Percentiles rank a stretch among this genome's conserved stretches.
Conservation (phyloP, 2,888 invertebrate genomes). For the Phragmatobia fuliginosa region DNA sequence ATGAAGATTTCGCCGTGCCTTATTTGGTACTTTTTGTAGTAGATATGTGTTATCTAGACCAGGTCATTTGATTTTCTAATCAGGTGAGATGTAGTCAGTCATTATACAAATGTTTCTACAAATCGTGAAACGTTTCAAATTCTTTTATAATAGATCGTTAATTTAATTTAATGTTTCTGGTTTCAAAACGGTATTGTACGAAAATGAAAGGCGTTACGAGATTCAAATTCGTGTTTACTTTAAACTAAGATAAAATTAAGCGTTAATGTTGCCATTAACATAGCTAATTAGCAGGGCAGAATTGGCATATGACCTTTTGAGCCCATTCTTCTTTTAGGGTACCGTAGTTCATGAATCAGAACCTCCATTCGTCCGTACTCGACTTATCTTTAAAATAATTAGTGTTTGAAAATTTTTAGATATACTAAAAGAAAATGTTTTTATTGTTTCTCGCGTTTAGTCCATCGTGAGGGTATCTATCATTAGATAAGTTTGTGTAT, state of each 20-base stretch:
- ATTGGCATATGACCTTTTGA: background rate
- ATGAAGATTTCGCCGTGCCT: background rate
- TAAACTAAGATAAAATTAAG: background rate
- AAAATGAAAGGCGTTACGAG: background rate
- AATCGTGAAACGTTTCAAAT: background rate
- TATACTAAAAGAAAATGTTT: too few species aligned
- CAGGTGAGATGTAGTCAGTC: background rate
- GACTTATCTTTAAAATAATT: too few species aligned
- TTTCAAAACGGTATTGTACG: background rate
- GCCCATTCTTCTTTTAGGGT: too few species aligned
- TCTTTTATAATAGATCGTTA: conserved; percentile 7
- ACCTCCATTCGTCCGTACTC: too few species aligned
- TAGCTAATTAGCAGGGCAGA: background rate
- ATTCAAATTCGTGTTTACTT: background rate
- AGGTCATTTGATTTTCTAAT: background rate
- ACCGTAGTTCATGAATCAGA: too few species aligned
- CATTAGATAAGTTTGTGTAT: too few species aligned
- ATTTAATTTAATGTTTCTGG: background rate
- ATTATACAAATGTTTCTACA: background rate
- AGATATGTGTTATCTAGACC: background rate
- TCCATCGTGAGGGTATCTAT: too few species aligned
- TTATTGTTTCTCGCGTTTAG: too few species aligned
- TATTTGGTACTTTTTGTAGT: background rate
- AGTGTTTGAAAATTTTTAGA: too few species aligned
- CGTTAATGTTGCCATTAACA: background rate